These are phyloP conservation scores for Melipona beecheii DNA, from an alignment of 2,888 invertebrate genomes.

Conservation along the genomic window DNA sequence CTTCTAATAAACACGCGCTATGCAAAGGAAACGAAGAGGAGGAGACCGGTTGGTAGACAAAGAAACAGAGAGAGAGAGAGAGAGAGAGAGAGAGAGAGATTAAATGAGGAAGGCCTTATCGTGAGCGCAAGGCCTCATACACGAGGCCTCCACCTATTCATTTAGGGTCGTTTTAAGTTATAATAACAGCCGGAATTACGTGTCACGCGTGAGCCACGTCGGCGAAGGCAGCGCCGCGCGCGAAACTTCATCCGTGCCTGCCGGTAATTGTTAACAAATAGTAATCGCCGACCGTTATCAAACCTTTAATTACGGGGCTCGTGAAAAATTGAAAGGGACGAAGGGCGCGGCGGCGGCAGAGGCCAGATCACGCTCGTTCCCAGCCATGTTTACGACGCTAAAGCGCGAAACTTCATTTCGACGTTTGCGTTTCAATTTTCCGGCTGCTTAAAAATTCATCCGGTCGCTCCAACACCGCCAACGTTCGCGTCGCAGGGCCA, in stretches of 20 bases:
- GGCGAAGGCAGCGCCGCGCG: not conserved
- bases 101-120: slow-evolving; percentile 36
- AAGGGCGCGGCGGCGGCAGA: too few relatives aligned
- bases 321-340: slow-evolving; percentile 22
- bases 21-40: not conserved
- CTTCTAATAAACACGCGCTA: slow-evolving; percentile 16
- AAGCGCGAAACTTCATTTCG: slow-evolving; percentile 20
- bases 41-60: not conserved
- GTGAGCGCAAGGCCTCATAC: slow-evolving; percentile 3
- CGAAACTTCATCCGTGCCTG: not conserved
- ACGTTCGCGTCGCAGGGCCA: not conserved
- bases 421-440: slow-evolving; percentile 23
- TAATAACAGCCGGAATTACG: slow-evolving; percentile 35
- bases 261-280: slow-evolving; percentile 47
- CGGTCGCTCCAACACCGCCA: too few relatives aligned
- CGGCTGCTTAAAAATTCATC: slow-evolving; percentile 13
- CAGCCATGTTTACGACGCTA: not conserved
- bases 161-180: slow-evolving; percentile 54
- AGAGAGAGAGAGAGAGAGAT: not conserved
- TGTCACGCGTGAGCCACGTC: slow-evolving; percentile 10
- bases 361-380: not conserved
- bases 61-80: not conserved
- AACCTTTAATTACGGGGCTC: slow-evolving; percentile 24
- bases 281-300: slow-evolving; percentile 19
- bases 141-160: slow-evolving; percentile 32